A percentile compares a stretch with the other conserved stretches of the same genome.
Conservation (phyloP, 2,888 invertebrate genomes). For the Antheraea yamamai region DNA sequence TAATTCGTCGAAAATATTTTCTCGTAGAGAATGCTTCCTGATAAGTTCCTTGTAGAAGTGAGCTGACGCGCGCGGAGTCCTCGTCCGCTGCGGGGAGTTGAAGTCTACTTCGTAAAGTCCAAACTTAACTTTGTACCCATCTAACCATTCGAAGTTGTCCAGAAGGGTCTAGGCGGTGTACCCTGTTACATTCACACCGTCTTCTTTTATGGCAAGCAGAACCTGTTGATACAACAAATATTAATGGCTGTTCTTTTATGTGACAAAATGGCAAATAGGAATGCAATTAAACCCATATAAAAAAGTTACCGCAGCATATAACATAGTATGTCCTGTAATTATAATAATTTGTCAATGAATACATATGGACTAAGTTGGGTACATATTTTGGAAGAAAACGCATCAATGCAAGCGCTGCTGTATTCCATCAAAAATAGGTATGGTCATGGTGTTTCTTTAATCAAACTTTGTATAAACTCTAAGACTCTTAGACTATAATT, state of each 20-base stretch:
- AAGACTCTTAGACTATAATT: no score
- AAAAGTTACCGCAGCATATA: no score
- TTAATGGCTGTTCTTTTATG: not conserved
- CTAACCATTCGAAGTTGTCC: conserved; percentile 84
- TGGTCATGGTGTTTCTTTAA: no score
- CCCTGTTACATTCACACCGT: conserved; percentile 68
- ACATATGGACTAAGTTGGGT: no score
- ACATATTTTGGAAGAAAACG: no score
- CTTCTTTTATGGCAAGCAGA: conserved; percentile 58
- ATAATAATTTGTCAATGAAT: no score
- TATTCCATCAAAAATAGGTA: no score
- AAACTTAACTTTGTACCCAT: conserved; percentile 79
- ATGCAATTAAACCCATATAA: no score
- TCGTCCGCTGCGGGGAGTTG: conserved; percentile 72
- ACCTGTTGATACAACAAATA: conserved; percentile 36
- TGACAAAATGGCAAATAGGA: not conserved
- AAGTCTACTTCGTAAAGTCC: conserved; percentile 84
- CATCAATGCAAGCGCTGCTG: no score
- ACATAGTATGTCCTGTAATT: no score
- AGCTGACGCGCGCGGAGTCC: conserved; percentile 72
- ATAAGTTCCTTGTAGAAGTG: conserved; percentile 36
- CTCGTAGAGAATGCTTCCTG: conserved; percentile 13
- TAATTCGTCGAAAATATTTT: not conserved
- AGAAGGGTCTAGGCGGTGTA: conserved; percentile 83
- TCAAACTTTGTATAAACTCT: no score